Evolutionary conservation across 2,113 vertebrate genomes (phyloP).

Genomic region (Melanocharis versteri): DNA sequence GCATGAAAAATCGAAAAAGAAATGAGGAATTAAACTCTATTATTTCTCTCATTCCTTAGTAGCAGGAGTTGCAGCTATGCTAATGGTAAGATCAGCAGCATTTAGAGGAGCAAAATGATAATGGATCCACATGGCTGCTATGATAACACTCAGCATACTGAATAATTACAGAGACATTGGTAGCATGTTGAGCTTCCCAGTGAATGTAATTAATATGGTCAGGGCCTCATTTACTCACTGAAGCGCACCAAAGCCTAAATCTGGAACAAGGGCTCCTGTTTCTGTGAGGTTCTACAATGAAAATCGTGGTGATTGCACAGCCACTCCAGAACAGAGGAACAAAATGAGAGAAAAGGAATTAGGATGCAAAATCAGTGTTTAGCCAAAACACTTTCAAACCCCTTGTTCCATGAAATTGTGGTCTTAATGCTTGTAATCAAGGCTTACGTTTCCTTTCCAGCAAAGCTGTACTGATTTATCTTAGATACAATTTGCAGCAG

Average conservation of each 20-base stretch:
- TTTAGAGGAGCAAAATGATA: constrained; percentile 50
- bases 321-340: neutral
- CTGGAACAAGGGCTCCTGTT: neutral
- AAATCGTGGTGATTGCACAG: neutral
- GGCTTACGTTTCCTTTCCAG: neutral
- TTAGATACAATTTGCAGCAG: neutral
- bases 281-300: neutral
- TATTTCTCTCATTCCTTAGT: constrained; percentile 42
- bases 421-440: neutral
- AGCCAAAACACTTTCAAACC: neutral
- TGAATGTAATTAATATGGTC: constrained; percentile 44
- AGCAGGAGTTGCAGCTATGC: constrained; percentile 18
- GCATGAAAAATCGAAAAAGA: constrained; percentile 24
- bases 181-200: constrained; percentile 39
- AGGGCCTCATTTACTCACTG: constrained; percentile 46
- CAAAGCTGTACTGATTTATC: neutral
- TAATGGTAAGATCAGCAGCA: constrained; percentile 50
- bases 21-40: constrained; percentile 35
- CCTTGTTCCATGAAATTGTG: neutral
- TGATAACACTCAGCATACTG: constrained; percentile 52
- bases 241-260: neutral
- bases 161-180: constrained; percentile 52
- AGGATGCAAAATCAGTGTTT: neutral
- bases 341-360: neutral
- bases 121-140: constrained; percentile 55